These are phyloP conservation scores for Euschistus heros DNA, from an alignment of 1,140 invertebrate genomes.

Conservation along the genomic window DNA sequence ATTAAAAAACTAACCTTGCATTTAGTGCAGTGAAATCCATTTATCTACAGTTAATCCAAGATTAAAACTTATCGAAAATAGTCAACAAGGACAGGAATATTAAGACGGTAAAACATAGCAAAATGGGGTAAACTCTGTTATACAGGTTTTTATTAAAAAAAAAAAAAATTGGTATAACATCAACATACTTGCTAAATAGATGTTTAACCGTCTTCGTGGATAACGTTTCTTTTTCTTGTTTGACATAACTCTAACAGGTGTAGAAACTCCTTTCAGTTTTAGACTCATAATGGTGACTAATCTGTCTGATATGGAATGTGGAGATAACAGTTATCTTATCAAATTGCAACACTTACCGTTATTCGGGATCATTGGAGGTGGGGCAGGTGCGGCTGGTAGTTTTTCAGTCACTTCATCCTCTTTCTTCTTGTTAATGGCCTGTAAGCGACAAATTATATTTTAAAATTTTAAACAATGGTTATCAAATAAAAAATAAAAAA, in stretches of 20 bases:
- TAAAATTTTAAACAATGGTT: background rate
- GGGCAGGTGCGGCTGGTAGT: slow-evolving; percentile 8
- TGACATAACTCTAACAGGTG: background rate
- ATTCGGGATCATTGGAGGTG: slow-evolving; percentile 12
- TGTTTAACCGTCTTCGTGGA: slow-evolving; percentile 5
- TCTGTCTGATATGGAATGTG: background rate
- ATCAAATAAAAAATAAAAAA: background rate
- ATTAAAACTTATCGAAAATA: too few relatives aligned
- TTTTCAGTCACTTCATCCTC: slow-evolving; percentile 18
- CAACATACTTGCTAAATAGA: slow-evolving; percentile 15
- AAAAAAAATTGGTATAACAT: background rate
- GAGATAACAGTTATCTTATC: slow-evolving; percentile 5
- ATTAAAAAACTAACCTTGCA: too few relatives aligned
- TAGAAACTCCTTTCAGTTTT: slow-evolving; percentile 1
- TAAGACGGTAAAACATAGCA: too few relatives aligned
- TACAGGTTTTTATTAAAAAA: background rate
- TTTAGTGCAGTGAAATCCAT: too few relatives aligned
- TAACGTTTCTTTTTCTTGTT: slow-evolving; percentile 15
- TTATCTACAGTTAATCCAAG: too few relatives aligned
- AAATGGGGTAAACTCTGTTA: too few relatives aligned
- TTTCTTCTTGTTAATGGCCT: slow-evolving; percentile 28
- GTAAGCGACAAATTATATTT: background rate
- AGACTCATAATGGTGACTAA: slow-evolving; percentile 8
- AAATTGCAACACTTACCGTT: slow-evolving; percentile 23
- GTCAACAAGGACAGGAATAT: too few relatives aligned